Evolutionary conservation across 2,888 invertebrate species (phyloP), one percentile per base, ranked within the genome.

Genomic region (Sarcophaga caerulescens): DNA sequence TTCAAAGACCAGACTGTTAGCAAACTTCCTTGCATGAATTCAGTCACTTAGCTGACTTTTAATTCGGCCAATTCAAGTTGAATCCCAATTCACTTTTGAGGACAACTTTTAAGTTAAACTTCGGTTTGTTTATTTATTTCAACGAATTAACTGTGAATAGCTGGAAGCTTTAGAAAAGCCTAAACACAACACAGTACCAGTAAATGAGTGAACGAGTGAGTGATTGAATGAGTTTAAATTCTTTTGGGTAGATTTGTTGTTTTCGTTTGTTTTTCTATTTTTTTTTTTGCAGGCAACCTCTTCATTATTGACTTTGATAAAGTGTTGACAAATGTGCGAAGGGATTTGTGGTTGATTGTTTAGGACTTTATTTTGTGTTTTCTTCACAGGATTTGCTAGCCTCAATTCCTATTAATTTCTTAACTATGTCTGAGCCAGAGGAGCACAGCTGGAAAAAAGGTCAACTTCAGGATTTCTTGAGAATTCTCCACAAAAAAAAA

Each of bases 281-380:
- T 74, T 62, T 81, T 60, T 71, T 60, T 59, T 71, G 47, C 47
- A 4, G 47, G 47, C 47, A 47, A 14, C 60, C 52, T 74, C 74
- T 47, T 47, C 14, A 47, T 78, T 89, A 88, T 88, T 91, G 90
- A 91, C 90, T 90, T 90, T 89, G 91, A 91, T 90, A 89, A 91
- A 91, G 91, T 91, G 91, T 91, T 91, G 91, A 91, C 91, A 91
- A 91, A 91, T 91, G 90, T 91, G 91, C 89, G 89, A 90, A 89
- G 91, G 91, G 91, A 91, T 91, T 91, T 91, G 91, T 89, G 91
- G 90, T 90, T 89, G 90, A 89, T 89, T 85, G 88, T 84, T 82
- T 76, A 76, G 90, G 89, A 75, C 62, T 77, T 68, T 21, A 52
- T 52, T 81, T 75, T 75, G 45, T 89, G 87, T 87, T 87, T 85